Evolutionary conservation across 53 echinoderm and acorn worm genomes (phyloP).

Genomic region (Patiria pectinifera): DNA sequence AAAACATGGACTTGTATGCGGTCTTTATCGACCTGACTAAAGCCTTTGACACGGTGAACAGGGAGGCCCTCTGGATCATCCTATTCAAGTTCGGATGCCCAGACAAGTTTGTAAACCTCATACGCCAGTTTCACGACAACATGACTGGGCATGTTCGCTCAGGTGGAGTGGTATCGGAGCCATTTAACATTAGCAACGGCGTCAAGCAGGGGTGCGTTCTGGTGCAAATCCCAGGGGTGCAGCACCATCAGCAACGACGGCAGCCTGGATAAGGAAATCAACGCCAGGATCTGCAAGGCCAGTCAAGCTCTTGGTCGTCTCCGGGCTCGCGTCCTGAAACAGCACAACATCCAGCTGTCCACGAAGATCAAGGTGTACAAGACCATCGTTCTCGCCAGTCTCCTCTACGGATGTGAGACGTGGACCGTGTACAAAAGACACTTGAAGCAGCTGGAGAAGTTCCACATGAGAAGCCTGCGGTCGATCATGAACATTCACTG

Average conservation of each 20-base stretch:
- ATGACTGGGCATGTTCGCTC: constrained; percentile 1
- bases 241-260: constrained; percentile 48
- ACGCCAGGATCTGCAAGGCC: not conserved
- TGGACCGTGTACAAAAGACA: not conserved
- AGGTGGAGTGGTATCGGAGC: not conserved
- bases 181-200: not conserved
- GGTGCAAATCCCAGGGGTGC: too few species aligned
- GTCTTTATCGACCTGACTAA: constrained; percentile 27
- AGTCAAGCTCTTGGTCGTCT: constrained; percentile 1
- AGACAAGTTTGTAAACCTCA: constrained; percentile 2
- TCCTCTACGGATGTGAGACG: constrained; percentile 31
- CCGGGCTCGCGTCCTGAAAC: not conserved
- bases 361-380: constrained; percentile 2
- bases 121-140: constrained; percentile 6
- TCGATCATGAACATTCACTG: not conserved
- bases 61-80: not conserved
- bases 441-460: not conserved
- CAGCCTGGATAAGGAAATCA: constrained; percentile 41
- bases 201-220: constrained; percentile 14
- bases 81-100: constrained; percentile 14
- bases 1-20: constrained; percentile 1
- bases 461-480: constrained; percentile 3
- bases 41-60: not conserved
- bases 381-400: not conserved
- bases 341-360: not conserved